A percentile compares a stretch with the other conserved stretches of the same genome.
Evolutionary conservation across 2,797 vertebrate genomes (phyloP).

Genomic region (Schizothorax lantsangensis): DNA sequence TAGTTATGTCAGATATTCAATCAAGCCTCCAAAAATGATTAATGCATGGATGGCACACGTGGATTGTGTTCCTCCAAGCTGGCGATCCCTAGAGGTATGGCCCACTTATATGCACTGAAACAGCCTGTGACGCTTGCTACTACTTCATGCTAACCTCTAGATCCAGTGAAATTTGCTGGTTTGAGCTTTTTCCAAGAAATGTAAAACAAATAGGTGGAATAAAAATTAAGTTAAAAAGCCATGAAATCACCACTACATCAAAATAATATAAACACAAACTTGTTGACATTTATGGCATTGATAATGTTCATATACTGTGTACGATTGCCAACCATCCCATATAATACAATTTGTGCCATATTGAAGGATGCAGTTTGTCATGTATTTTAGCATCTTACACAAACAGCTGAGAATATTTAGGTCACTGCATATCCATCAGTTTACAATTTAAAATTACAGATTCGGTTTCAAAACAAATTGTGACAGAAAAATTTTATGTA

Average conservation of each 20-base stretch:
- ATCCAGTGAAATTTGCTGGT: constrained; percentile 13
- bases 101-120: constrained; percentile 56
- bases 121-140: constrained; percentile 31
- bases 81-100: constrained; percentile 53
- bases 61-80: constrained; percentile 31
- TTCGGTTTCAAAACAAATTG: not conserved
- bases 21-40: constrained; percentile 52
- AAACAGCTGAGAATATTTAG: not conserved
- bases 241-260: not conserved
- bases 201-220: not conserved
- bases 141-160: constrained; percentile 47
- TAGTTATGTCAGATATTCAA: constrained; percentile 36
- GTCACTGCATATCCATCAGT: not conserved
- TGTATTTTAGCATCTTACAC: not conserved
- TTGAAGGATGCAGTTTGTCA: not conserved
- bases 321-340: not conserved
- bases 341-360: not conserved
- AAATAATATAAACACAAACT: not conserved
- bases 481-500: not conserved
- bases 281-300: not conserved
- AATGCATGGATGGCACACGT: constrained; percentile 56
- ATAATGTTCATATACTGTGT: not conserved
- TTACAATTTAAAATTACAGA: not conserved
- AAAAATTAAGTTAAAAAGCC: not conserved
- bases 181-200: not conserved